Base-by-base conservation (phyloP, 1,140 invertebrate genomes). In the Daktulosphaira vitifoliae region DNA sequence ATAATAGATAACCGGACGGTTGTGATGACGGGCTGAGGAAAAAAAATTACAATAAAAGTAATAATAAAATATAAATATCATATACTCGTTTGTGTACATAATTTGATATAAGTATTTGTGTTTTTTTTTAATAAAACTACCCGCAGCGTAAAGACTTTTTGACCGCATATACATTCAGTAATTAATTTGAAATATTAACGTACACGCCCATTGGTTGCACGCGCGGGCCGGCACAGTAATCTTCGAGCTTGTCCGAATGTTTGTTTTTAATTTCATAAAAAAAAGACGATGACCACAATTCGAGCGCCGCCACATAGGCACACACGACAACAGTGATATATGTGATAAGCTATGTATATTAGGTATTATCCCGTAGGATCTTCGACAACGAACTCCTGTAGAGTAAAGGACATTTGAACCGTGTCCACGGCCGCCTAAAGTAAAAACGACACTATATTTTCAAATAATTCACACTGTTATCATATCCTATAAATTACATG, bases 141-240 rank as follows among this genome's bases (percentile, higher is more conserved):
- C 56, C 56, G 56, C 56, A 62, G 56, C 56, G 56, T 37, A 11
- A 62, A 48, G 56, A 48, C 46, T 62, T 33, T 33, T 62, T 22
- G 54, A 62, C 56, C 42, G 44, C 25, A 62, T 56, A 42, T n/a
- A 11, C 5, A 11, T 33, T 38, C 42, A 9, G 42, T 62, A 62
- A 62, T 62, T 62, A 62, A 62, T 62, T 62, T 62, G 26, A 62
- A 62, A 62, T 62, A 62, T 62, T 62, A 62, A 62, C 42, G 42
- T 59, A 59, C 42, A 59, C 54, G 39, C 54, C 38, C 54, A 59
- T 26, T 38, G 54, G 54, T 59, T 42, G n/a, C n/a, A 44, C 42
- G 42, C 38, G 39, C 22, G n/a, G 53, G 16, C 38, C 18, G 38
- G 33, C 37, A 56, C 23, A 56, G 39, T 22, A 59, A 23, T 59